Percentiles rank a stretch among this genome's conserved stretches.
These are phyloP conservation scores for Cataglyphis hispanica DNA, from an alignment of 1,140 invertebrate genomes.

Conservation along the genomic window DNA sequence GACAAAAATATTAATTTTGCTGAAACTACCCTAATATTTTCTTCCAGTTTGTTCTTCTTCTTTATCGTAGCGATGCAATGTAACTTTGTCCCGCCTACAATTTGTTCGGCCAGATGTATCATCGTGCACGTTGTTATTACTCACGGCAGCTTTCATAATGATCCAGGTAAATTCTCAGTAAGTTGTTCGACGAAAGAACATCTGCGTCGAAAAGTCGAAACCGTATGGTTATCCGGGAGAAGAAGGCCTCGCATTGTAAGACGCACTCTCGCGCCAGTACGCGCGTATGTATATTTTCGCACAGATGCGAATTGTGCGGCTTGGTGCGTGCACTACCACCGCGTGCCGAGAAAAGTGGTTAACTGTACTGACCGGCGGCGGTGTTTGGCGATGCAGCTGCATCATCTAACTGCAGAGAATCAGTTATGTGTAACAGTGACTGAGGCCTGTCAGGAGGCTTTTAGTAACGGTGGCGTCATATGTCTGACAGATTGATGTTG, in stretches of 20 bases:
- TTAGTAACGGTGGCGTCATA: conserved; percentile 70
- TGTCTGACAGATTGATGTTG: conserved; percentile 66
- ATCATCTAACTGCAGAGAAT: conserved; percentile 63
- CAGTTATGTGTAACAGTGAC: conserved; percentile 72
- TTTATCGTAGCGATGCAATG: not conserved
- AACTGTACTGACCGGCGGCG: conserved; percentile 65
- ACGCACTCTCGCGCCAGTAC: not conserved
- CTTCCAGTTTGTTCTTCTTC: not conserved
- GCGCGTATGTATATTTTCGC: not conserved
- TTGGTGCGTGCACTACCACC: not conserved
- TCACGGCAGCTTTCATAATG: conserved; percentile 22
- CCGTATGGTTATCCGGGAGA: conserved; percentile 11
- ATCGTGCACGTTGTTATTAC: not conserved
- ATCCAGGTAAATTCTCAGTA: conserved; percentile 16
- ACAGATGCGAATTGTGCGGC: conserved; percentile 39
- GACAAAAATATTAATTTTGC: not conserved
- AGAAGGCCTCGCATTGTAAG: not conserved
- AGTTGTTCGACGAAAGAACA: conserved; percentile 21
- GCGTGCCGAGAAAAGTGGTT: conserved; percentile 65
- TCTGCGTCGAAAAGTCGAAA: conserved; percentile 48
- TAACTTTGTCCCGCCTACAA: not conserved
- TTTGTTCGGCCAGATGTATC: conserved; percentile 21
- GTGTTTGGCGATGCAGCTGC: conserved; percentile 38
- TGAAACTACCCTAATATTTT: not conserved
- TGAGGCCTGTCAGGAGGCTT: conserved; percentile 35